Evolutionary conservation across 2,113 vertebrate species (phyloP).

Genomic region (Probosciger aterrimus): DNA sequence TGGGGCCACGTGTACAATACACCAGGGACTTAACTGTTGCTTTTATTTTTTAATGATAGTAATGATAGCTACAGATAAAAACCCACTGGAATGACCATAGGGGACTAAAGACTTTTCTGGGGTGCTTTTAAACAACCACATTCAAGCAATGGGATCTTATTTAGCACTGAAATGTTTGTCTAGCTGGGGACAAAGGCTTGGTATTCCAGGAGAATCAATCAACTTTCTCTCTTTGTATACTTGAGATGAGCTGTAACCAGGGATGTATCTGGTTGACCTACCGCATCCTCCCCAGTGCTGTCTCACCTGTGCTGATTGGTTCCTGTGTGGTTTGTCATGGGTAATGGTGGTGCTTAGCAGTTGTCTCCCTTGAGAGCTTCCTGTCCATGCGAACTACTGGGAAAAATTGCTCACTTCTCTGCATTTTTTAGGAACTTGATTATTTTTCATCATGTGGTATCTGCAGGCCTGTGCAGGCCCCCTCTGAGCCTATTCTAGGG

Average conservation of each 20-base stretch:
- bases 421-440: background rate
- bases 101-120: background rate
- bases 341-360: background rate
- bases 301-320: background rate
- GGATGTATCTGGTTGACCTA: background rate
- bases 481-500: background rate
- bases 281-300: background rate
- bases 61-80: background rate
- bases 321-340: background rate
- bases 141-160: background rate
- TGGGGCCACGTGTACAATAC: too few relatives aligned
- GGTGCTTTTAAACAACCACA: background rate
- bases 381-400: background rate
- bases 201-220: background rate
- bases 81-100: background rate
- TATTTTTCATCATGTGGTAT: background rate
- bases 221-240: background rate
- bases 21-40: background rate
- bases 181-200: background rate
- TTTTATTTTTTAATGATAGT: background rate
- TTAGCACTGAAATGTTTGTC: background rate
- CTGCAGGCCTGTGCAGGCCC: background rate
- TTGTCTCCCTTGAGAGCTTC: background rate
- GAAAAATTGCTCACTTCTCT: background rate
- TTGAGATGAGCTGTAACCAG: background rate